Evolutionary conservation across 2,113 vertebrate genomes (phyloP).

Genomic region (Hyaena hyaena): DNA sequence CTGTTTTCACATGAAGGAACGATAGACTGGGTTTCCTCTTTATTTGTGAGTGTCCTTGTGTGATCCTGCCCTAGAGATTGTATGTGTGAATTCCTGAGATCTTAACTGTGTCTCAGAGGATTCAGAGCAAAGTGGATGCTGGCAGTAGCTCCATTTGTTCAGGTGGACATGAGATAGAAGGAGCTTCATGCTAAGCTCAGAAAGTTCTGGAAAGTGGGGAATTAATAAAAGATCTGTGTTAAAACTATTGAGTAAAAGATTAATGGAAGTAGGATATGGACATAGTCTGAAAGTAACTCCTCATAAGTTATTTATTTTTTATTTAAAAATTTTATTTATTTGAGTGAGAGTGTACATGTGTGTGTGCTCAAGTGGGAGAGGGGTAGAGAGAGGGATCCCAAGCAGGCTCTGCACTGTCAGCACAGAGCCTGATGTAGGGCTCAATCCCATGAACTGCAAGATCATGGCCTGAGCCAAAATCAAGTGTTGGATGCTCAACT

Average conservation of each 20-base stretch:
- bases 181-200: neutral
- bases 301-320: neutral
- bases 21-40: neutral
- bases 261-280: neutral
- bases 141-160: neutral
- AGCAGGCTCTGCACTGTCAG: too few relatives aligned
- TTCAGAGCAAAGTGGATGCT: neutral
- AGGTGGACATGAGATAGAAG: neutral
- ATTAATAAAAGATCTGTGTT: neutral
- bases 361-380: too few relatives aligned
- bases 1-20: neutral
- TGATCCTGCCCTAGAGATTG: neutral
- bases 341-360: too few relatives aligned
- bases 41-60: neutral
- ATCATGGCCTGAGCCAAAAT: too few relatives aligned
- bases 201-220: slow-evolving; percentile 46
- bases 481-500: too few relatives aligned
- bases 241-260: slow-evolving; percentile 2
- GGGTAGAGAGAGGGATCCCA: too few relatives aligned
- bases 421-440: too few relatives aligned
- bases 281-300: neutral
- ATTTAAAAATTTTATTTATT: too few relatives aligned
- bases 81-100: neutral
- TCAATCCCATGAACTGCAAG: too few relatives aligned
- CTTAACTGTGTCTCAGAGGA: neutral